These are phyloP conservation scores for Psephotus haematonotus DNA, from an alignment of 2,113 vertebrate genomes.

Conservation along the genomic window DNA sequence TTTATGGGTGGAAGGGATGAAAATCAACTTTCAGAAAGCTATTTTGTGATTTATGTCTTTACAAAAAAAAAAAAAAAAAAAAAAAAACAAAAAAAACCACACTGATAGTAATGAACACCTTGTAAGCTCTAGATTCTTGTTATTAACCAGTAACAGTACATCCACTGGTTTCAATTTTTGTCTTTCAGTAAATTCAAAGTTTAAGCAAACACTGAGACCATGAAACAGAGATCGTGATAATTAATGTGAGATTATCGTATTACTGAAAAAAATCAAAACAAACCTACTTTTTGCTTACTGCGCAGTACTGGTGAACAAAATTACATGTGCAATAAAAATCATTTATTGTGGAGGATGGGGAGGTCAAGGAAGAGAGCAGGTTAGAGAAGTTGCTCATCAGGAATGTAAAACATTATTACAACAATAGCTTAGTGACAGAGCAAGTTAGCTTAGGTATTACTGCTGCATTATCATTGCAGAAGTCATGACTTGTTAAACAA, in stretches of 20 bases:
- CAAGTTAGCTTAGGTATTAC: background rate
- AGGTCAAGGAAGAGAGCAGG: background rate
- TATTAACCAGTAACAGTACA: background rate
- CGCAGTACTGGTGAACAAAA: background rate
- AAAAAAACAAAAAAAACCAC: background rate
- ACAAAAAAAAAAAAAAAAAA: background rate
- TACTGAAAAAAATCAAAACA: background rate
- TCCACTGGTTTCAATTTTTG: background rate
- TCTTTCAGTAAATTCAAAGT: background rate
- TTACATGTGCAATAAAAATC: background rate
- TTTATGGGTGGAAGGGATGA: background rate
- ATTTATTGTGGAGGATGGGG: background rate
- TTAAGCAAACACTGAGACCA: background rate
- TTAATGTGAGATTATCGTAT: background rate
- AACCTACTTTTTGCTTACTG: background rate
- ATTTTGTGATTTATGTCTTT: background rate
- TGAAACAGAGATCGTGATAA: fast-evolving
- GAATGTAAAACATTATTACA: background rate
- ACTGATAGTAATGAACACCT: background rate
- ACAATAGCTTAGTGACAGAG: background rate
- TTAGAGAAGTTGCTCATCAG: background rate
- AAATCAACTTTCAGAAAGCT: background rate
- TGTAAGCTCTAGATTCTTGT: background rate
- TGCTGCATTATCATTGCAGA: background rate
- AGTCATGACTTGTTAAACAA: background rate